Evolutionary conservation across 2,888 invertebrate genomes (phyloP), one percentile per base, ranked within the genome.

Genomic region (Drosophila sordidapex): DNA sequence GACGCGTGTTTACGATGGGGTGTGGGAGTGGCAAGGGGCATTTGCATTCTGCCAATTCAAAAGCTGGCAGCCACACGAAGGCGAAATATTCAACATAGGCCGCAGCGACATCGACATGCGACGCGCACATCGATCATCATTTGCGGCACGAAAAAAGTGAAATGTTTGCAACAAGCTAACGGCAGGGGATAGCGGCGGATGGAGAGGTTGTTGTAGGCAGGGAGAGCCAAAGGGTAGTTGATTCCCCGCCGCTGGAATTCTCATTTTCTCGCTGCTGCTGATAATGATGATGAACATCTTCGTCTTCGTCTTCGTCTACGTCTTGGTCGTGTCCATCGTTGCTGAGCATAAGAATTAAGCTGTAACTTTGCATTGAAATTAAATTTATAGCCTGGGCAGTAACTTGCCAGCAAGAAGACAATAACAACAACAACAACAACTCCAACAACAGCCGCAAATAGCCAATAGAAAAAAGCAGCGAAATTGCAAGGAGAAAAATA

Each of bases 291-390:
- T 79, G 79, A 81, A 78, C 74, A 63, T 79, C 70, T 59, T 59
- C 38, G 36, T 68, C 27, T 27, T 27, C 27, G 46, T 57, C 46
- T 52, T n/a, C 36, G 25, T 25, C 33, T 31, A 33, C 25, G 56
- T 40, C 51, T 53, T 49, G 52, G 66, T 60, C 66, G 74, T 74
- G 74, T 58, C 79, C 70, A 56, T n/a, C 69, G 63, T 70, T 54
- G 79, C 51, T 70, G 74, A 73, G 66, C 88, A 85, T 87, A 89
- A 89, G 85, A 85, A 85, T 89, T 85, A 85, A 85, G 85, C 78
- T 85, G 86, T 89, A 87, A 89, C 85, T 85, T 85, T 87, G 78
- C 86, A 89, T 89, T 69, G 81, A 89, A 89, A 89, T 87, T 87
- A 87, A 89, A 87, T 89, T 89, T 87, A 89, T 89, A 78, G 86